Base-by-base conservation (phyloP, 2,113 vertebrate species). In the Spheniscus mendiculus region DNA sequence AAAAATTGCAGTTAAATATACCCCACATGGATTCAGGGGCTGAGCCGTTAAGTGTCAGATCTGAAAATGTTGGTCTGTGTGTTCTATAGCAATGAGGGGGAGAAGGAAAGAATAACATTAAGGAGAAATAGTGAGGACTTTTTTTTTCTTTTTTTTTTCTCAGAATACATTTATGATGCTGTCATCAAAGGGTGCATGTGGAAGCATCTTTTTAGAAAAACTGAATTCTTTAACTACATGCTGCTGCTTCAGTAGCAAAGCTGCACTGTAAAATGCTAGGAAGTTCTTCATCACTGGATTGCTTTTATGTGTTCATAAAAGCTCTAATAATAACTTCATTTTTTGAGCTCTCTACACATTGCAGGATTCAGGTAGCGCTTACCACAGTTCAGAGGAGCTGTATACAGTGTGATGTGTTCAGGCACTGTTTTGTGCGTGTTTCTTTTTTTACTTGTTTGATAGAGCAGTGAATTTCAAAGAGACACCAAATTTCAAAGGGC, bases 1-100 rank as follows among this genome's bases (percentile, higher is more conserved):
- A 79, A 95, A 96, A 96, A 91, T 72, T 92, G 65, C 73, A 44
- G 63, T 90, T 96, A 94, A 96, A 89, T 95, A 58, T 92, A 87
- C 77, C 83, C 72, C 80, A 84, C 52, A 2, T 42, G 56, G 77
- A 74, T 95, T 82, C 30, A 49, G 66, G 77, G 95, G 77, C 80
- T 71, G 55, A 95, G 65, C 44, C 1, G 10, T 85, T 95, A 90
- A 91, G 90, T 91, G 66, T 85, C 53, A 88, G 29, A 47, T 92
- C 72, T 95, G 72, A 42, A 93, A 92, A 84, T 82, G 71, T 22
- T 94, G 65, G 40, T 86, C 52, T 93, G 52, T 69, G 32, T 90
- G 49, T 82, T 88, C 77, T 84, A 13, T 59, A 76, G 56, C 59
- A 79, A n/a, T n/a, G 61, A 87, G 59, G 27, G 44, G 40, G 56